Evolutionary conservation across 2,888 invertebrate species (phyloP).

Genomic region (Caenorhabditis afra): DNA sequence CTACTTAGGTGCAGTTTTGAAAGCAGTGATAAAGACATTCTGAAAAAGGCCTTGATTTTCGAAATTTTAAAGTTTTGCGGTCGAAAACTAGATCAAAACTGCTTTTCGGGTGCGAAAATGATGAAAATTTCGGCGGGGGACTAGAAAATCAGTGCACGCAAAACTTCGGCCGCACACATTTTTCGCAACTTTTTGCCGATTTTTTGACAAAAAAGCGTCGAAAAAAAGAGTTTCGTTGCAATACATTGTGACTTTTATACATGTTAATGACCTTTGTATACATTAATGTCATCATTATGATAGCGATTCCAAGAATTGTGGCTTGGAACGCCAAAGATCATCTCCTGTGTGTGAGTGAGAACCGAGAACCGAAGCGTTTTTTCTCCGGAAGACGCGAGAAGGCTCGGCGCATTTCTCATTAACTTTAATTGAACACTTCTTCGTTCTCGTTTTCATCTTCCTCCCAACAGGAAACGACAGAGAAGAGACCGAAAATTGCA

Average conservation of each 20-base stretch:
- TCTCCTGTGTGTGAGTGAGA: too few species aligned
- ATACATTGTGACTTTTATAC: too few species aligned
- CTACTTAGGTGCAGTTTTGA: constrained; percentile 35
- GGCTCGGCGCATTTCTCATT: background rate
- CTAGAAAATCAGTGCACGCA: background rate
- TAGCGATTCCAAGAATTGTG: background rate
- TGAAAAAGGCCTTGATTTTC: constrained; percentile 14
- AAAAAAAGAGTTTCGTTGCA: too few species aligned
- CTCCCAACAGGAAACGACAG: too few species aligned
- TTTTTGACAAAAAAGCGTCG: background rate
- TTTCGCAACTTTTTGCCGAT: constrained; percentile 2
- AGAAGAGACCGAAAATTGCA: too few species aligned
- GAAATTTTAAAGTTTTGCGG: background rate
- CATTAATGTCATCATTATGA: constrained; percentile 5
- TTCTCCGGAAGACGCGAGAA: too few species aligned
- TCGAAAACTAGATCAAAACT: constrained; percentile 1
- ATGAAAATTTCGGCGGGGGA: constrained; percentile 27
- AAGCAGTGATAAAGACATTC: constrained; percentile 53
- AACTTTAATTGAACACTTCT: constrained; percentile 1
- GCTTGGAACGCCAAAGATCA: background rate
- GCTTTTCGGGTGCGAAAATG: constrained; percentile 16
- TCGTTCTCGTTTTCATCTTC: too few species aligned
- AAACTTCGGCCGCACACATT: background rate
- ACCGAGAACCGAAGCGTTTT: too few species aligned
- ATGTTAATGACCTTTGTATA: background rate